Evolutionary conservation across 1,140 invertebrate genomes (phyloP), one percentile per base, ranked within the genome.

Genomic region (Centruroides sculpturatus): DNA sequence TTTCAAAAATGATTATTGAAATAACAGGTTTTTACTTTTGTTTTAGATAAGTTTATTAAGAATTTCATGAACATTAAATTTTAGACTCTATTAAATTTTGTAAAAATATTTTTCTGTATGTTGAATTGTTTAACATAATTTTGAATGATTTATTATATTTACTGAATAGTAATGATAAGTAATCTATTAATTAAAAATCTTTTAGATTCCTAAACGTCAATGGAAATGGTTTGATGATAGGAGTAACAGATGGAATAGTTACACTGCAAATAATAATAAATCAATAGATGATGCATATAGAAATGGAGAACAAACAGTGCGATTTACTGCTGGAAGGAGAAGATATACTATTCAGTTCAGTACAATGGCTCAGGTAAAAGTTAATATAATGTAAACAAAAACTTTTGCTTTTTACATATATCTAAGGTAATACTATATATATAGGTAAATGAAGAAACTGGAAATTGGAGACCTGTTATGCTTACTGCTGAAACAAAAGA

Each of bases 221-320:
- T 92, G 89, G 89, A 87, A 88, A 68, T 92, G 87, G 87, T 91
- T 88, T 72, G 88, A 92, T 71, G 78, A 89, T 35, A 81, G 82
- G 12, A 83, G 82, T 10, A 86, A 86, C 7, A 84, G 85, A 69
- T 92, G 89, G 89, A 85, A 82, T 55, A 75, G 81, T 36, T 92
- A 92, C 68, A 82, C 83, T 3, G 72, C 80, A 4, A 68, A 77
- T 6, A 89, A 89, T 65, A 91, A 91, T 71, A 82, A 85, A 67
- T 74, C 83, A 1, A 91, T 92, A 47, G 87, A 91, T 68, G 84
- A 89, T 65, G 87, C 89, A 0, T 92, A 89, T 69, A 83, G 81
- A 75, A 78, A 79, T 57, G 87, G 87, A 1, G 86, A 91, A 64
- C 78, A 78, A 35, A 83, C 78, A 68, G 80, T 87, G 0, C 76